phyloP scores from a whole-genome alignment of 2,888 invertebrate species.

The Athalia rosae region DNA sequence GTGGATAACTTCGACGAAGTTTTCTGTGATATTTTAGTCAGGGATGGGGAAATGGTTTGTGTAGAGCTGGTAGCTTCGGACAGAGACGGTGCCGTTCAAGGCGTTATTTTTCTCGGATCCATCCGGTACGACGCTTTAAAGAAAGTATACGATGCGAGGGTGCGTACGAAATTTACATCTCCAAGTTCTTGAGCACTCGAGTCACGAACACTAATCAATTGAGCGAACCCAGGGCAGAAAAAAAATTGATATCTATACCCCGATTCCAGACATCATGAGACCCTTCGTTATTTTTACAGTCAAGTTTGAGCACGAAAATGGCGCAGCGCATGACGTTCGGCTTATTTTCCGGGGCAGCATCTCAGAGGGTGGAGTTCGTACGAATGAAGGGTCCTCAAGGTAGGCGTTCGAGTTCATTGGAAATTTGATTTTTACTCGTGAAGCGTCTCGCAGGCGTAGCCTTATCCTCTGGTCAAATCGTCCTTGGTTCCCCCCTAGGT shows the following conservation, averaged over 20 bases:
- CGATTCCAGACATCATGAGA: too few species aligned
- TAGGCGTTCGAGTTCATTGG: conserved; percentile 43
- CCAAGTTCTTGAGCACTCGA: too few species aligned
- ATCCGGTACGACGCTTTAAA: conserved; percentile 98
- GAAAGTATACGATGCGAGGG: conserved; percentile 96
- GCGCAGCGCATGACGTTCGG: conserved; percentile 97
- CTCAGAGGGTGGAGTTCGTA: conserved; percentile 96
- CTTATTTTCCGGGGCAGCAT: conserved; percentile 83
- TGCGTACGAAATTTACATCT: conserved; percentile 74
- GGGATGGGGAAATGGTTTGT: conserved; percentile 99
- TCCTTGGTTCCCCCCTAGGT: conserved; percentile 55
- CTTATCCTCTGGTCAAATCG: not conserved
- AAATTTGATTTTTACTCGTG: not conserved
- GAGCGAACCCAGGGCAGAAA: not conserved
- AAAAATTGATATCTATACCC: not conserved
- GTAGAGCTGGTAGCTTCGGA: conserved; percentile 97
- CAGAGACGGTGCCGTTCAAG: conserved; percentile 88
- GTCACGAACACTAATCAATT: not conserved
- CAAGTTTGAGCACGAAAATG: conserved; percentile 94
- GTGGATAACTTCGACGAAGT: conserved; percentile 99
- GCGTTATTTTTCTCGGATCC: conserved; percentile 97
- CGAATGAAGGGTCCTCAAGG: conserved; percentile 98
- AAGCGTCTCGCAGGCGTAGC: not conserved
- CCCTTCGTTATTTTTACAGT: conserved; percentile 76
- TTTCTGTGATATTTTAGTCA: conserved; percentile 96